Evolutionary conservation across 2,888 invertebrate genomes (phyloP).

Genomic region (Apamea monoglypha): DNA sequence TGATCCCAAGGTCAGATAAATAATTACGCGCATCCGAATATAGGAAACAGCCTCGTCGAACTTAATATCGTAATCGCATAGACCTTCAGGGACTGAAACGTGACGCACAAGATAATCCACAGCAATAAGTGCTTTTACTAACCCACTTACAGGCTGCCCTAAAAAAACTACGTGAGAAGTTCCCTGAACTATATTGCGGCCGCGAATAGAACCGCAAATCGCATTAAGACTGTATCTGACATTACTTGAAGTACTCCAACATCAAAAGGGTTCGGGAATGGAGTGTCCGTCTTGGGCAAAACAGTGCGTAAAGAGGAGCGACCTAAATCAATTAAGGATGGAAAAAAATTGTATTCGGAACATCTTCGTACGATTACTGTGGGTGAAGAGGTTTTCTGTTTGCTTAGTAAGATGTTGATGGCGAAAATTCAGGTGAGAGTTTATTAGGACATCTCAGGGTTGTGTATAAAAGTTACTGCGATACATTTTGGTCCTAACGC

Average conservation of each 20-base stretch:
- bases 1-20: background rate
- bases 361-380: slow-evolving; percentile 39
- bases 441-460: background rate
- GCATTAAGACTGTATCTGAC: slow-evolving; percentile 57
- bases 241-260: slow-evolving; percentile 53
- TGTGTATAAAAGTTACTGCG: too few relatives aligned
- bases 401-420: background rate
- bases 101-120: slow-evolving; percentile 37
- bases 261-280: slow-evolving; percentile 62
- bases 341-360: slow-evolving; percentile 47
- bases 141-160: slow-evolving; percentile 24
- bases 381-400: slow-evolving; percentile 21
- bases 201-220: slow-evolving; percentile 34
- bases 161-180: slow-evolving; percentile 35
- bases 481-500: background rate
- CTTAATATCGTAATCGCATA: slow-evolving; percentile 14
- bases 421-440: background rate
- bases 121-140: slow-evolving; percentile 38
- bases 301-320: slow-evolving; percentile 53
- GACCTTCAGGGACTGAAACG: slow-evolving; percentile 14
- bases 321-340: slow-evolving; percentile 63
- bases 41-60: background rate
- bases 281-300: slow-evolving; percentile 56
- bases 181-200: slow-evolving; percentile 11
- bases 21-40: background rate